Base-by-base conservation (phyloP, 2,797 vertebrate genomes). In the Sebastes taczanowskii region DNA sequence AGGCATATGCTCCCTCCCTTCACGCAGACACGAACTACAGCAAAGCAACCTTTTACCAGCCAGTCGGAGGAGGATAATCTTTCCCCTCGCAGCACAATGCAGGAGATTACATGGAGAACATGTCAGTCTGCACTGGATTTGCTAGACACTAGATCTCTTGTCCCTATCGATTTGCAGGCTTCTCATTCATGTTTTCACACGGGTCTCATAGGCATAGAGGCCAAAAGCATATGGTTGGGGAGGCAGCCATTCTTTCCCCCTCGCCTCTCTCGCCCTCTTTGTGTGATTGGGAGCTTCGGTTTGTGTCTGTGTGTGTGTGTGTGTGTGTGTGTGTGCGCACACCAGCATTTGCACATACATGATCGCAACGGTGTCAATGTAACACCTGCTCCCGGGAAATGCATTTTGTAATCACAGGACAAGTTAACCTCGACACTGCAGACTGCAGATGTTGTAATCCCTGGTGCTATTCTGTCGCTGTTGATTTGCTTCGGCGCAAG, bases 41-140 rank as follows among this genome's bases (percentile, higher is more conserved):
- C 89, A 80, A 83, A 89, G 92, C 91, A 92, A 93, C 91, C 90
- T 94, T 95, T 95, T 94, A 94, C 89, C 92, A 94, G 94, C 89
- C 95, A 92, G 94, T 96, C 94, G 93, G 94, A 90, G 89, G 69
- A 90, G 95, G 95, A 95, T 96, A 95, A 96, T 96, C 95, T 95
- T 93, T 91, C 93, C 92, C 93, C 90, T 91, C 81, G 83, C 91
- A 94, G 93, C 94, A 94, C 95, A 95, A 95, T 95, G 93, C 89
- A 61, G 89, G 90, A 95, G 95, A 96, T 96, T 96, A 96, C 94
- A 95, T 83, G 70, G 84, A 89, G 93, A 94, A 94, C 94, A 93
- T 95, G 95, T 95, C 95, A 95, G 94, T 94, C 93, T 91, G 93
- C 91, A 90, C 92, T 93, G 95, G 95, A 95, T 96, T 94, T 93